A percentile compares a stretch with the other conserved stretches of the same genome.
Evolutionary conservation across 1,140 invertebrate species (phyloP).

Genomic region (Drosophila pseudoobscura): DNA sequence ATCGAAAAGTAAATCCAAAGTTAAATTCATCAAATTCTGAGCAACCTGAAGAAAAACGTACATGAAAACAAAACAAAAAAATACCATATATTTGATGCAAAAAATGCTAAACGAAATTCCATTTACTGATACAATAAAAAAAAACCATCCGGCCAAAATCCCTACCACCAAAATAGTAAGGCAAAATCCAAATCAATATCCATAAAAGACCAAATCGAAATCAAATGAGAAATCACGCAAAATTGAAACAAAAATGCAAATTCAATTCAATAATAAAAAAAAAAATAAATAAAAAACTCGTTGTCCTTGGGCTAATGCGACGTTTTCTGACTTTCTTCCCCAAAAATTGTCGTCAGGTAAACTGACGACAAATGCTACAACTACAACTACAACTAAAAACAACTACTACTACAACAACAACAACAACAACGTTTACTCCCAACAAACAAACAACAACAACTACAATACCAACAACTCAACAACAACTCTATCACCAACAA

Average conservation of each 20-base stretch:
- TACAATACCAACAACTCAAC: slow-evolving; percentile 38
- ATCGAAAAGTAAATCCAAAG: slow-evolving; percentile 71
- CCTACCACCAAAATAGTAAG: slow-evolving; percentile 16
- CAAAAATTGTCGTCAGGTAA: slow-evolving; percentile 83
- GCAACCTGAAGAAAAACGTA: slow-evolving; percentile 23
- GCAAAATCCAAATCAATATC: slow-evolving; percentile 32
- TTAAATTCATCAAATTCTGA: slow-evolving; percentile 64
- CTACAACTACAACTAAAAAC: slow-evolving; percentile 63
- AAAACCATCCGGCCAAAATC: slow-evolving; percentile 25
- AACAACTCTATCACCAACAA: slow-evolving; percentile 23
- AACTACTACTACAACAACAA: slow-evolving; percentile 57
- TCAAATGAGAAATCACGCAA: slow-evolving; percentile 30
- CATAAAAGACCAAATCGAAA: slow-evolving; percentile 2
- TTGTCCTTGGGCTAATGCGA: slow-evolving; percentile 83
- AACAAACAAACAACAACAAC: slow-evolving; percentile 63
- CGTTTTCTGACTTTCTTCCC: slow-evolving; percentile 83
- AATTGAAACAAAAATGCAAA: slow-evolving; percentile 46
- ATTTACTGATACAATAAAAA: slow-evolving; percentile 36
- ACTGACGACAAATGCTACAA: slow-evolving; percentile 83
- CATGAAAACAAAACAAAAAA: slow-evolving; percentile 28
- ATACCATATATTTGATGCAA: slow-evolving; percentile 75
- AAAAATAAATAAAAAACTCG: slow-evolving; percentile 59
- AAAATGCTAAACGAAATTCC: slow-evolving; percentile 71
- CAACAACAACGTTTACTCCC: slow-evolving; percentile 52
- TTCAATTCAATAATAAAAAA: slow-evolving; percentile 33